A percentile compares a stretch with the other conserved stretches of the same genome.
Evolutionary conservation across 1,140 invertebrate species (phyloP).

Genomic region (Lepidurus arcticus): DNA sequence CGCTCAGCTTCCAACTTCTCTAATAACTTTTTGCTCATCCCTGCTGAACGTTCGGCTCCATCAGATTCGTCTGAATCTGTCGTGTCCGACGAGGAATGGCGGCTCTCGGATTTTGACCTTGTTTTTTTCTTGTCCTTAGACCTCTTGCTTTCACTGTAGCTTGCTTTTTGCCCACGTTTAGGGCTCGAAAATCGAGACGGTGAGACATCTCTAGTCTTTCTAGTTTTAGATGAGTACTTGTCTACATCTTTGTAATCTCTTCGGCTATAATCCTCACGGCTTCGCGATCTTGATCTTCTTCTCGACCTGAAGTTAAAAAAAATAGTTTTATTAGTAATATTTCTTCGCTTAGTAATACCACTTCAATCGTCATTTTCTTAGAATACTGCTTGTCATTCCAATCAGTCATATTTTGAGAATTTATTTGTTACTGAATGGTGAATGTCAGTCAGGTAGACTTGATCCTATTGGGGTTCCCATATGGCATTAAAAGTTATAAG

Average conservation of each 20-base stretch:
- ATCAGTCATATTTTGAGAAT: too few species aligned
- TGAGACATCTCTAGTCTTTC: background rate
- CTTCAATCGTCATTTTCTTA: too few species aligned
- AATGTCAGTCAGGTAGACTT: too few species aligned
- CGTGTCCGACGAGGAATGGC: background rate
- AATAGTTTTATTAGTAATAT: background rate
- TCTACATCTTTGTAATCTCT: background rate
- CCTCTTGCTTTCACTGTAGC: background rate
- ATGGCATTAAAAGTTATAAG: too few species aligned
- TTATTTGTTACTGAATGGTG: too few species aligned
- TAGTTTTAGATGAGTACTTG: background rate
- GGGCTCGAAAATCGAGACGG: background rate
- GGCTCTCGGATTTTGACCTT: background rate
- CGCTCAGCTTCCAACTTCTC: slow-evolving; percentile 60
- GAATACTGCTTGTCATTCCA: too few species aligned
- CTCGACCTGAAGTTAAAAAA: background rate
- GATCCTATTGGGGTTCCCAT: too few species aligned
- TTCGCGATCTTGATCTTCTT: slow-evolving; percentile 5
- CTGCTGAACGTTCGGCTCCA: background rate
- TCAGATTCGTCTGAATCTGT: background rate
- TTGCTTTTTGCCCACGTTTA: background rate
- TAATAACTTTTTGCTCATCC: slow-evolving; percentile 31
- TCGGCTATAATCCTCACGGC: background rate
- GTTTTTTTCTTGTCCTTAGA: background rate
- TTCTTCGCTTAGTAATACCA: too few species aligned